These are phyloP conservation scores for Calycopis cecrops DNA, from an alignment of 1,140 invertebrate genomes.

Conservation along the genomic window DNA sequence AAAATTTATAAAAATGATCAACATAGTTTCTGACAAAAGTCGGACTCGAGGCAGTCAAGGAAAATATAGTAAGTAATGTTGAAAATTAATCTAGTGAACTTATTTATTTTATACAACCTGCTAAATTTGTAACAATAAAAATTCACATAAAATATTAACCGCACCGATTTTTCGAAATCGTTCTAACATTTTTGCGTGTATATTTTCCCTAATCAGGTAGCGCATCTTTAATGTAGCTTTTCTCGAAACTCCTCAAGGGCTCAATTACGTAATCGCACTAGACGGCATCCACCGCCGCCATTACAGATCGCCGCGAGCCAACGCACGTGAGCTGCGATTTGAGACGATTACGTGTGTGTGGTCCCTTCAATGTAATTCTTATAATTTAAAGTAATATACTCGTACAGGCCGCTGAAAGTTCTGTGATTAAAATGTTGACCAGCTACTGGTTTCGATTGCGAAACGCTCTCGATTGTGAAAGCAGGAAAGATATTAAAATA, in stretches of 20 bases:
- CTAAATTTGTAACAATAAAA: too few relatives aligned
- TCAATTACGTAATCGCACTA: not conserved
- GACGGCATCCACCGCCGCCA: not conserved
- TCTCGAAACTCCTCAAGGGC: not conserved
- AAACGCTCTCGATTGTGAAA: not conserved
- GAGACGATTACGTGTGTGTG: constrained; percentile 1
- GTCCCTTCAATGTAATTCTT: constrained; percentile 5
- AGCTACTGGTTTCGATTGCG: not conserved
- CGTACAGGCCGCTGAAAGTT: not conserved
- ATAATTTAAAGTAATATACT: not conserved
- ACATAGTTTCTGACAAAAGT: too few relatives aligned
- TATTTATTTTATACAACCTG: too few relatives aligned
- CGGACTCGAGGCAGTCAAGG: too few relatives aligned
- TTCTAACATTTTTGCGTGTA: not conserved
- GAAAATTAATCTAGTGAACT: too few relatives aligned
- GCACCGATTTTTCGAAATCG: too few relatives aligned
- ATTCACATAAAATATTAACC: too few relatives aligned
- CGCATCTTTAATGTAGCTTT: not conserved
- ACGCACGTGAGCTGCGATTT: not conserved
- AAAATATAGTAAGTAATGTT: too few relatives aligned
- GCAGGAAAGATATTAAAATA: not conserved
- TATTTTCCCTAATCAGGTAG: constrained; percentile 2
- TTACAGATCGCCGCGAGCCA: not conserved
- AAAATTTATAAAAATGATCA: too few relatives aligned
- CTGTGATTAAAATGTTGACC: not conserved